Evolutionary conservation across 2,888 invertebrate genomes (phyloP).

Genomic region (Dolichomitus sp.): DNA sequence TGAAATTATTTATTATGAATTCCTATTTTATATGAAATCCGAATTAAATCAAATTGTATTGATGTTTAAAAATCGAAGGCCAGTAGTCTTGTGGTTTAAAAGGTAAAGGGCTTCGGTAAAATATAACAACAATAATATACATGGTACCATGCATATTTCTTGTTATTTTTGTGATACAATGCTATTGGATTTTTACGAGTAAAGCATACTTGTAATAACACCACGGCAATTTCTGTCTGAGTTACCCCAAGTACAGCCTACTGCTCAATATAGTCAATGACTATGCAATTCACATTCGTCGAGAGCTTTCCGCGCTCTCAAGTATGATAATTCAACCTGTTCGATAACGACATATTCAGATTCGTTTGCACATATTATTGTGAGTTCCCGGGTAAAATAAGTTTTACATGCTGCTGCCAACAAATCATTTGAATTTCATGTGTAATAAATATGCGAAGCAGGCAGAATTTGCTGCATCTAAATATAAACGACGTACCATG

Average conservation of each 20-base stretch:
- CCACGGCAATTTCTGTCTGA: not conserved
- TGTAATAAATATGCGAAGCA: conserved; percentile 24
- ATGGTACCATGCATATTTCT: too few species aligned
- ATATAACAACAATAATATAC: too few species aligned
- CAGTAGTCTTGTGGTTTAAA: too few species aligned
- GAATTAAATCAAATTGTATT: too few species aligned
- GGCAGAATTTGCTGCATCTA: not conserved
- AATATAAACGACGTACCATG: not conserved
- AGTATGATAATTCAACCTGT: conserved; percentile 42
- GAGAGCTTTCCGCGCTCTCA: conserved; percentile 14
- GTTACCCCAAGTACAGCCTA: not conserved
- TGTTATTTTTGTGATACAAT: too few species aligned
- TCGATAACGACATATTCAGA: conserved; percentile 44
- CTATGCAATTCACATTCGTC: not conserved
- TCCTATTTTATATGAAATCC: too few species aligned
- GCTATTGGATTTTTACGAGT: not conserved
- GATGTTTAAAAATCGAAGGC: too few species aligned
- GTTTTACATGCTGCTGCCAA: conserved; percentile 2
- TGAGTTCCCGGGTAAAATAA: not conserved
- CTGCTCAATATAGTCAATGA: not conserved
- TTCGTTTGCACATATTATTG: conserved; percentile 30
- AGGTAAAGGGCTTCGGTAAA: too few species aligned
- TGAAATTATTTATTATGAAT: too few species aligned
- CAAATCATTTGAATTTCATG: conserved; percentile 24
- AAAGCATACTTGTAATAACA: not conserved